A percentile compares a stretch with the other conserved stretches of the same genome.
These are phyloP conservation scores for Crematogaster levior DNA, from an alignment of 2,888 invertebrate genomes.

Conservation along the genomic window DNA sequence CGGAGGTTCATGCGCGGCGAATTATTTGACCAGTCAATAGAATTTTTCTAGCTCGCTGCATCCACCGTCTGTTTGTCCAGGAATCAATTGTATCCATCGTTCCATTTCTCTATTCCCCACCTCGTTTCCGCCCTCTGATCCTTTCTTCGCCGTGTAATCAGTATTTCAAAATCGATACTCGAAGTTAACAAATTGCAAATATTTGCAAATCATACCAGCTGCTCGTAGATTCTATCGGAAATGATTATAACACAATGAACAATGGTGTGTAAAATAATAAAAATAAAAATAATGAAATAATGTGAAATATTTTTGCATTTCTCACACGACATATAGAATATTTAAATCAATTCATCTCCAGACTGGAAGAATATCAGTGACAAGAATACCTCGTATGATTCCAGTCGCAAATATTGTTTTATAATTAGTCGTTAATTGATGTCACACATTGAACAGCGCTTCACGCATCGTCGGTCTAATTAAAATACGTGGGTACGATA, in stretches of 20 bases:
- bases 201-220: slow-evolving; percentile 12
- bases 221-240: neutral
- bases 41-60: slow-evolving; percentile 17
- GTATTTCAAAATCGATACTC: slow-evolving; percentile 26
- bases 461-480: slow-evolving; percentile 15
- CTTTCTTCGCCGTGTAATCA: slow-evolving; percentile 15
- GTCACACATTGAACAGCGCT: neutral
- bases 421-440: slow-evolving; percentile 33
- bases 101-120: neutral
- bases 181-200: slow-evolving; percentile 21
- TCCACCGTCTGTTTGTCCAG: slow-evolving; percentile 7
- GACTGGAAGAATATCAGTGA: neutral
- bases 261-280: neutral
- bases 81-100: slow-evolving; percentile 13
- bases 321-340: neutral
- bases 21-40: slow-evolving; percentile 24
- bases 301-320: neutral
- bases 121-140: neutral
- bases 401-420: neutral
- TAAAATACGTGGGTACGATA: slow-evolving; percentile 11
- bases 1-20: neutral
- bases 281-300: neutral
- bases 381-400: neutral
- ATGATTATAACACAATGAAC: neutral
- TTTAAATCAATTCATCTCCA: neutral